Evolutionary conservation across 2,113 vertebrate species (phyloP).

Genomic region (Anhinga rufa): DNA sequence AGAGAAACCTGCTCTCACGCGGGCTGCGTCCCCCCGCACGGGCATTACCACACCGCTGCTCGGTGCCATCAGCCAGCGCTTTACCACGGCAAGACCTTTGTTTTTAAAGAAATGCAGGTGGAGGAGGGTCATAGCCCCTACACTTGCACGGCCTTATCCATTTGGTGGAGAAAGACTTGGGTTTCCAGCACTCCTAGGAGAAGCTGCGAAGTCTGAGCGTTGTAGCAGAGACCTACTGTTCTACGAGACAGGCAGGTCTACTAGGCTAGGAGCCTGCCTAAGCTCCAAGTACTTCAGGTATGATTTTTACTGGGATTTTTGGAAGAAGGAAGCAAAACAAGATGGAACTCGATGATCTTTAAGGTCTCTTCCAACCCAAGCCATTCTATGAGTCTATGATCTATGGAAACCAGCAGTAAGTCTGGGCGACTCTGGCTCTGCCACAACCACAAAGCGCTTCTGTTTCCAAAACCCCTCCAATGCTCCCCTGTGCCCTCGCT

Average conservation of each 20-base stretch:
- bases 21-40: fast-evolving
- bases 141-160: fast-evolving
- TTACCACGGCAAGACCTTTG: background rate
- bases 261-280: background rate
- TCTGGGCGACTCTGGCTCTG: background rate
- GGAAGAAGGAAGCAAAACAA: background rate
- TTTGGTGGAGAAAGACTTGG: background rate
- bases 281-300: background rate
- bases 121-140: background rate
- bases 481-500: background rate
- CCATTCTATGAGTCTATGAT: too few relatives aligned
- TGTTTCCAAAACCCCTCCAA: background rate
- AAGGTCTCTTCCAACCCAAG: background rate
- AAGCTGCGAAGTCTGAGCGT: background rate
- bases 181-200: background rate
- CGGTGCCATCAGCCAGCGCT: background rate
- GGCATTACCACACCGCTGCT: background rate
- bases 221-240: background rate
- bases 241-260: too few relatives aligned
- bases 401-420: background rate
- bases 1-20: background rate
- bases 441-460: background rate
- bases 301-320: background rate
- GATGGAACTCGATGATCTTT: background rate
- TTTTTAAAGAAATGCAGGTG: background rate